A percentile compares a stretch with the other conserved stretches of the same genome.
Conservation (phyloP, 2,113 vertebrate species). For the Dipodomys spectabilis region DNA sequence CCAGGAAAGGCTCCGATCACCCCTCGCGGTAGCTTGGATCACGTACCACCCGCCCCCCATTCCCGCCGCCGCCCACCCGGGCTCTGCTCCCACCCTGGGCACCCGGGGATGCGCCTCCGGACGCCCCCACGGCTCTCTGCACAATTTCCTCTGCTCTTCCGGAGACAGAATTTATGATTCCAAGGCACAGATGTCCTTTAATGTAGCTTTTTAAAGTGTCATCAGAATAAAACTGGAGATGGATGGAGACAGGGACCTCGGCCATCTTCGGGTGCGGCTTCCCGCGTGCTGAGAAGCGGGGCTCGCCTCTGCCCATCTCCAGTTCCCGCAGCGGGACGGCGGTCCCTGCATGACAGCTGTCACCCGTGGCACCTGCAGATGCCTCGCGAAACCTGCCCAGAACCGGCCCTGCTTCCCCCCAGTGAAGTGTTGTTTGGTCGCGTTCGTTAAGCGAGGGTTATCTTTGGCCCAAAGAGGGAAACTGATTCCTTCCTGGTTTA, state of each 20-base stretch:
- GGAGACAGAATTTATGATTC: background rate
- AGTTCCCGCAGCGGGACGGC: no score
- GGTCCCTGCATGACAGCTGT: no score
- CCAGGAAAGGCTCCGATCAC: constrained; percentile 57
- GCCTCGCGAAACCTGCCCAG: fast-evolving
- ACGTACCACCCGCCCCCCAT: background rate
- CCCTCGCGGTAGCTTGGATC: background rate
- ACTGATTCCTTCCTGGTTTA: background rate
- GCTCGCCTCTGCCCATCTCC: background rate
- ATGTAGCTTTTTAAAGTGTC: background rate
- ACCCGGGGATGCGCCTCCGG: fast-evolving
- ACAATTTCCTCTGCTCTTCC: background rate
- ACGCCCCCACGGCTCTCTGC: no score
- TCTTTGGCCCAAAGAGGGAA: background rate
- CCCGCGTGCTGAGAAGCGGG: background rate
- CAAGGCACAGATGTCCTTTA: background rate
- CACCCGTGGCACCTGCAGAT: fast-evolving
- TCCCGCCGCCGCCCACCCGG: background rate
- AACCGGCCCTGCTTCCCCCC: no score
- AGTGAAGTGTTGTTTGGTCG: no score
- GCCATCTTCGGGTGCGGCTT: background rate
- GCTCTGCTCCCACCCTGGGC: fast-evolving
- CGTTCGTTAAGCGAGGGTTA: background rate
- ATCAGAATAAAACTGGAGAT: background rate
- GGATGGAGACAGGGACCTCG: background rate